Percentiles rank a stretch among this genome's conserved stretches.
Conservation (phyloP, 2,888 invertebrate species). For the Coecobrya sp. region DNA sequence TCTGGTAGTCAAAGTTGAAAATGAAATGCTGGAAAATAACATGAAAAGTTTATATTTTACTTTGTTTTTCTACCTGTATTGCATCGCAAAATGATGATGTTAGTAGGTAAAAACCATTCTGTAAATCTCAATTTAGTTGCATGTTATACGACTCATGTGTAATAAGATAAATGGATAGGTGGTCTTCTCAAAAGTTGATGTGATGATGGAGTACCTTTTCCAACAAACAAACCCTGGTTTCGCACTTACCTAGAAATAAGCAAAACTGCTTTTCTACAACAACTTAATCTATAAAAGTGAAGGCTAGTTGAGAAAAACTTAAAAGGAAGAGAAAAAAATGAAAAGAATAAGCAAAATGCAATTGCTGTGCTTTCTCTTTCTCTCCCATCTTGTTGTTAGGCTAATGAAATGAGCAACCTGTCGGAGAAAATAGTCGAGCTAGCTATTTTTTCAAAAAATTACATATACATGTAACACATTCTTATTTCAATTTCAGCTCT, state of each 20-base stretch:
- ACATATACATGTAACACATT: too few species aligned
- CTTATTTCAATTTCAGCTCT: too few species aligned
- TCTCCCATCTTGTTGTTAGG: neutral
- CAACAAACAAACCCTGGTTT: slow-evolving; percentile 6
- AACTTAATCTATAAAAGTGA: neutral
- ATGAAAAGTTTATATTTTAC: slow-evolving; percentile 24
- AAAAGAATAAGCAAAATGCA: neutral
- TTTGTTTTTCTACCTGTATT: slow-evolving; percentile 37
- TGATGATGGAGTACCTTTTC: slow-evolving; percentile 37
- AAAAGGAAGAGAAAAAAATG: neutral
- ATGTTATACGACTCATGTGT: neutral
- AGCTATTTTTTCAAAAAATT: too few species aligned
- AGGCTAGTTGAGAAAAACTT: neutral
- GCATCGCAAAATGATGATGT: neutral
- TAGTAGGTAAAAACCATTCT: neutral
- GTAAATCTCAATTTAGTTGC: slow-evolving; percentile 16
- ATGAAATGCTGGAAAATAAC: neutral
- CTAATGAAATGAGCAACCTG: neutral
- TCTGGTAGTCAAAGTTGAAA: neutral
- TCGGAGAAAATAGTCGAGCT: neutral
- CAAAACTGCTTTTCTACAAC: neutral
- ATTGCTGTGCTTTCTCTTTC: neutral
- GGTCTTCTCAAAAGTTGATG: slow-evolving; percentile 1
- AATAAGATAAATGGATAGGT: slow-evolving; percentile 26
- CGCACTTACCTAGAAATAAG: neutral